These are phyloP conservation scores for Diachrysia chrysitis DNA, from an alignment of 2,888 invertebrate genomes.

Conservation along the genomic window DNA sequence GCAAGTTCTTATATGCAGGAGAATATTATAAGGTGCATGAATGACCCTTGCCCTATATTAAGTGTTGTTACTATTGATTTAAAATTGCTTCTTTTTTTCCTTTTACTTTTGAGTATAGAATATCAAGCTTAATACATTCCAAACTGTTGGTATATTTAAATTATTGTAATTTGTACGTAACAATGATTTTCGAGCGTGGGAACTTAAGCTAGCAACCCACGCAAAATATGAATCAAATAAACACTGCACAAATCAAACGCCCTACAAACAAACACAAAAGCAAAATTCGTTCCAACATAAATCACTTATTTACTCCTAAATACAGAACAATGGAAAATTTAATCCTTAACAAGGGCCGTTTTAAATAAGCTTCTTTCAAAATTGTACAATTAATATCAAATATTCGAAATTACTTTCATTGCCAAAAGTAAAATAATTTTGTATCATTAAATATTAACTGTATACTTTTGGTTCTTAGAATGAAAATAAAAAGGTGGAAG, in stretches of 20 bases:
- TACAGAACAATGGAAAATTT: neutral
- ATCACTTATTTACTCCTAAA: neutral
- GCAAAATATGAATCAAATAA: neutral
- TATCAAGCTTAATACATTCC: neutral
- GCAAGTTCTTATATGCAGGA: slow-evolving; percentile 32
- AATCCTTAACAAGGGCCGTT: neutral
- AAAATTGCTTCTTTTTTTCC: neutral
- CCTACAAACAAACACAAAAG: neutral
- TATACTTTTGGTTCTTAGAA: neutral
- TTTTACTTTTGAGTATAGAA: neutral
- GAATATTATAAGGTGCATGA: slow-evolving; percentile 8
- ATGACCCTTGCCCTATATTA: slow-evolving; percentile 38
- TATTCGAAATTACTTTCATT: neutral
- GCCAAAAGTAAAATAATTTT: no score
- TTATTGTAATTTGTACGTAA: neutral
- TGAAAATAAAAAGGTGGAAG: neutral
- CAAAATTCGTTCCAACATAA: neutral
- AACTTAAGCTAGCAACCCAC: neutral
- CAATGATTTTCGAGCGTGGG: neutral
- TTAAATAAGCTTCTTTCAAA: neutral
- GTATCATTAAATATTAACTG: no score
- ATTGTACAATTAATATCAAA: neutral
- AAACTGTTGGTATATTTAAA: neutral
- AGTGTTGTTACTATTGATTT: slow-evolving; percentile 11
- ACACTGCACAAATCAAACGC: neutral